These are phyloP conservation scores for Phengaris arion DNA, from an alignment of 2,888 invertebrate species.

Conservation along the genomic window DNA sequence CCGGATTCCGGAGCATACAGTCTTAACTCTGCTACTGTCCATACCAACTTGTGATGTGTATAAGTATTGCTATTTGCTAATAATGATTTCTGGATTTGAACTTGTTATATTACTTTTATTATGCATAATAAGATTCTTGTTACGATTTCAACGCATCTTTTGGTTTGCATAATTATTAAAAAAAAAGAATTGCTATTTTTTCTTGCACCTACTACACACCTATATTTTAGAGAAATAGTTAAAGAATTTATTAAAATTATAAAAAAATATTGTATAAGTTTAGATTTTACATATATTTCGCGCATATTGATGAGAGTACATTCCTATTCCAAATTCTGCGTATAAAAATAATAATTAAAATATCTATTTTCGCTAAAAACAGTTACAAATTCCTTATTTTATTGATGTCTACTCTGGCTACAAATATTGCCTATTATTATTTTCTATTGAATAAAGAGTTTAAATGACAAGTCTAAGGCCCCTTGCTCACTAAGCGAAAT, in stretches of 20 bases:
- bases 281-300: not conserved
- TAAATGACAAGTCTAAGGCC: slow-evolving; percentile 33
- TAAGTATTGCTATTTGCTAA: not conserved
- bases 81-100: too few relatives aligned
- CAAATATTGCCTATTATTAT: slow-evolving; percentile 17
- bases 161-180: too few relatives aligned
- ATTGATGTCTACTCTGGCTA: slow-evolving; percentile 11
- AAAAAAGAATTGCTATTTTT: too few relatives aligned
- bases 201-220: too few relatives aligned
- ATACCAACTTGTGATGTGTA: not conserved
- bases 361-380: slow-evolving; percentile 13
- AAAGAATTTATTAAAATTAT: too few relatives aligned
- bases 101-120: too few relatives aligned
- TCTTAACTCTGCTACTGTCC: not conserved
- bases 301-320: not conserved
- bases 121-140: too few relatives aligned
- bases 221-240: too few relatives aligned
- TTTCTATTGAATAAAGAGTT: slow-evolving; percentile 22
- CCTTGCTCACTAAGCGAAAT: slow-evolving; percentile 33
- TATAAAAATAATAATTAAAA: slow-evolving; percentile 20
- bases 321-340: slow-evolving; percentile 16
- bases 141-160: too few relatives aligned
- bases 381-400: slow-evolving; percentile 7
- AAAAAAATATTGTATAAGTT: too few relatives aligned
- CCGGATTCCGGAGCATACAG: too few relatives aligned